Base-by-base conservation (phyloP, 2,113 vertebrate species). In the Clinocottus analis region DNA sequence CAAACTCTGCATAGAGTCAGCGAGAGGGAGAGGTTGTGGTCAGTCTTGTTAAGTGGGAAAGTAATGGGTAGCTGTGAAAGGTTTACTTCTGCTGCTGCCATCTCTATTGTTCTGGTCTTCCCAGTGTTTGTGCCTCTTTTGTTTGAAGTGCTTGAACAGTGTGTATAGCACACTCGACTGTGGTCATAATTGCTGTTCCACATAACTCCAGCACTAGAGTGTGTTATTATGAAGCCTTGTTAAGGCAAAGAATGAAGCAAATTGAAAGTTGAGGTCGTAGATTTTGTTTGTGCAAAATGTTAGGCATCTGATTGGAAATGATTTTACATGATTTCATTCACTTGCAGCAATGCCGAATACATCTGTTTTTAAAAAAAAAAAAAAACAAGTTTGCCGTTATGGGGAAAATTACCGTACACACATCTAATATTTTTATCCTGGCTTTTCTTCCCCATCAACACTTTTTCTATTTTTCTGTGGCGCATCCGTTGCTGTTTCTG, bases 1-100 rank as follows among this genome's bases (percentile, higher is more conserved):
- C 81, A 80, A 80, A 88, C 89, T 91, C 91, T 90, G 90, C 88
- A 89, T 89, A 89, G 90, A 80, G 69, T 83, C 78, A 29, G 75
- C 59, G 68, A 72, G 82, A 77, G 45, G 37, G 73, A 83, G 83
- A 90, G 90, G 75, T 60, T 85, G 84, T 77, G 84, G 68, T 71
- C 62, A 56, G 72, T 86, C 85, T 89, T 77, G 87, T 87, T 90
- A 90, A 93, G 89, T 88, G 77, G 79, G 76, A 89, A 88, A 91
- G 84, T 91, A 90, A 89, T 90, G 84, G 87, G 81, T 62, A 84
- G 77, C 83, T 75, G 79, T 80, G 55, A 90, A 87, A 90, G 75
- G 78, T 84, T 84, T 85, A 72, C 77, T 84, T 83, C 65, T 85
- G 75, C 79, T 61, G 76, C 78, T 75, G 77, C 82, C 77, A 66